Evolutionary conservation across 2,888 invertebrate species (phyloP).

Genomic region (Limenitis arthemis): DNA sequence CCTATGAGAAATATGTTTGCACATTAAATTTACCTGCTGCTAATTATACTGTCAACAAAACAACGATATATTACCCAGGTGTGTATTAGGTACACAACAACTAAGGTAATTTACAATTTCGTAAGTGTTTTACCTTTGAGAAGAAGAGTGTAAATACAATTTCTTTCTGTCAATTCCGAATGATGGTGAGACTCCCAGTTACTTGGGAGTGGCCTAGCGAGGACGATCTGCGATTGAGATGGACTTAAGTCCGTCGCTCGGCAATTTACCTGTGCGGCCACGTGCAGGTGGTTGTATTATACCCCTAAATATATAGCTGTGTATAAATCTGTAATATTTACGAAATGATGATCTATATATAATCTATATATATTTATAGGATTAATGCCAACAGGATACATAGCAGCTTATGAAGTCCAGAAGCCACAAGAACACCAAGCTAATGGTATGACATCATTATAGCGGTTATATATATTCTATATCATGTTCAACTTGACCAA

Average conservation of each 20-base stretch:
- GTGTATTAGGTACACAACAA: conserved; percentile 21
- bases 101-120: neutral
- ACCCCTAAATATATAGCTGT: neutral
- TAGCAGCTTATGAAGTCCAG: conserved; percentile 47
- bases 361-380: conserved; percentile 33
- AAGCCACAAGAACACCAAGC: conserved; percentile 52
- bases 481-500: neutral
- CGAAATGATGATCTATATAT: neutral
- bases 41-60: conserved; percentile 73
- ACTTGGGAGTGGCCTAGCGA: too few relatives aligned
- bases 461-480: neutral
- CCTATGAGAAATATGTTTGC: conserved; percentile 75
- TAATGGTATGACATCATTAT: conserved; percentile 36
- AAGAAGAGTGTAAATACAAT: neutral
- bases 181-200: too few relatives aligned
- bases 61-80: conserved; percentile 74
- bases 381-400: conserved; percentile 55
- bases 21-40: conserved; percentile 74
- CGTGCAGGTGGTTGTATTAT: too few relatives aligned
- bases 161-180: too few relatives aligned
- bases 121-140: neutral
- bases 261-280: too few relatives aligned
- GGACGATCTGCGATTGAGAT: too few relatives aligned
- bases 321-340: neutral
- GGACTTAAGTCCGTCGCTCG: too few relatives aligned